Conservation (phyloP, 2,888 invertebrate genomes). For the Eupithecia exiguata region DNA sequence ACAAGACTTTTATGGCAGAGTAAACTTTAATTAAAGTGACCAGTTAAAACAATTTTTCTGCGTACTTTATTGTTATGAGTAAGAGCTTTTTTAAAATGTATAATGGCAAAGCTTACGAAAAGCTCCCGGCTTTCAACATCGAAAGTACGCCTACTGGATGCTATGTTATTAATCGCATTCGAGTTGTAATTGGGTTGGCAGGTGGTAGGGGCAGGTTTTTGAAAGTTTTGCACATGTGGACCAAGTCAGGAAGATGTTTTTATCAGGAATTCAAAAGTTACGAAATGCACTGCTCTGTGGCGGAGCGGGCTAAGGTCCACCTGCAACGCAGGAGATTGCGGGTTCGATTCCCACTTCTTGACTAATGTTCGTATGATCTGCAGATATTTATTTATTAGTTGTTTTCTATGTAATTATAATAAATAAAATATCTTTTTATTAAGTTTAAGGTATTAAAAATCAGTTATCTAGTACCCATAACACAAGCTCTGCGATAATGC, state of each 20-base stretch:
- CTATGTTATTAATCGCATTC: slow-evolving; percentile 44
- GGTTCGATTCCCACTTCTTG: no score
- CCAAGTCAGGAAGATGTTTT: not conserved
- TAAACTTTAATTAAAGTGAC: slow-evolving; percentile 13
- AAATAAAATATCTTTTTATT: no score
- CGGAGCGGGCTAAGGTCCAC: no score
- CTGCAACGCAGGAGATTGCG: no score
- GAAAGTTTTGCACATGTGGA: not conserved
- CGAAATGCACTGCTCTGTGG: no score
- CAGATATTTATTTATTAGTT: no score
- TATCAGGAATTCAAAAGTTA: not conserved
- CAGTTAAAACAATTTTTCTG: not conserved
- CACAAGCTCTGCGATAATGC: no score
- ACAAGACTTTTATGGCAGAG: slow-evolving; percentile 16
- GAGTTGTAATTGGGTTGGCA: slow-evolving; percentile 57
- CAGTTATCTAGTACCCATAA: no score
- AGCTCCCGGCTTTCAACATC: slow-evolving; percentile 52
- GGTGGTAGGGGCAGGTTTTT: slow-evolving; percentile 51
- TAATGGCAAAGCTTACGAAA: not conserved
- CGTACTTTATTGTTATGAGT: not conserved
- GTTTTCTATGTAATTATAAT: no score
- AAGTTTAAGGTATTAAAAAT: no score
- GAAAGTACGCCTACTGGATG: slow-evolving; percentile 56
- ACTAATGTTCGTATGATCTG: no score
- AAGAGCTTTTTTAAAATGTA: not conserved